These are phyloP conservation scores for Yponomeuta cagnagella DNA, from an alignment of 2,888 invertebrate genomes.

Conservation along the genomic window DNA sequence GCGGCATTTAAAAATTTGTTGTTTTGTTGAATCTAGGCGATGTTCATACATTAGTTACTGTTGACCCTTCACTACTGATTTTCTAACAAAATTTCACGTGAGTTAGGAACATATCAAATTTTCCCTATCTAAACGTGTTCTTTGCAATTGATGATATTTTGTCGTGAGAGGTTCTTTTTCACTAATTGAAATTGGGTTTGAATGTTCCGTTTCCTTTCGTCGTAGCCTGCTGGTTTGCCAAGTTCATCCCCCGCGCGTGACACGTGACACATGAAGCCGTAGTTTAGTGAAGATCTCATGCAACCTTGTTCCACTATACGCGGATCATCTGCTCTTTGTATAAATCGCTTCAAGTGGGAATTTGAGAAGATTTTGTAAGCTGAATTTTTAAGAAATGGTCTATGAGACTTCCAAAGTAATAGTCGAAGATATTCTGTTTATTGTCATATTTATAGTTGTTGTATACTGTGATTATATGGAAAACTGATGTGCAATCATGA, in stretches of 20 bases:
- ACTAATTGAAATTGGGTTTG: slow-evolving; percentile 35
- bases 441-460: slow-evolving; percentile 22
- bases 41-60: slow-evolving; percentile 30
- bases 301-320: not conserved
- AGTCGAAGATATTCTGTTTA: not conserved
- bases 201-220: slow-evolving; percentile 29
- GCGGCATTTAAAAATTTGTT: slow-evolving; percentile 65
- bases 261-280: slow-evolving; percentile 41
- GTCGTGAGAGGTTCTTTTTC: slow-evolving; percentile 65
- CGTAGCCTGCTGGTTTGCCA: slow-evolving; percentile 55
- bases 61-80: slow-evolving; percentile 34
- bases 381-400: not conserved
- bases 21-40: slow-evolving; percentile 51
- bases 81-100: slow-evolving; percentile 29
- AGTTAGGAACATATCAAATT: slow-evolving; percentile 66
- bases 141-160: slow-evolving; percentile 25
- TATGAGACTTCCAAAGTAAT: slow-evolving; percentile 1
- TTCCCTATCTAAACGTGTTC: slow-evolving; percentile 30
- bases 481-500: slow-evolving; percentile 45
- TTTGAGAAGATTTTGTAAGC: not conserved
- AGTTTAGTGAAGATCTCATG: slow-evolving; percentile 26
- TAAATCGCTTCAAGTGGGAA: not conserved
- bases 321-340: not conserved
- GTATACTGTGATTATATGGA: slow-evolving; percentile 52
- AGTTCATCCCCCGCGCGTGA: slow-evolving; percentile 33